Base-by-base conservation (phyloP, 2,888 invertebrate species). In the Amblyjoppa fuscipennis region DNA sequence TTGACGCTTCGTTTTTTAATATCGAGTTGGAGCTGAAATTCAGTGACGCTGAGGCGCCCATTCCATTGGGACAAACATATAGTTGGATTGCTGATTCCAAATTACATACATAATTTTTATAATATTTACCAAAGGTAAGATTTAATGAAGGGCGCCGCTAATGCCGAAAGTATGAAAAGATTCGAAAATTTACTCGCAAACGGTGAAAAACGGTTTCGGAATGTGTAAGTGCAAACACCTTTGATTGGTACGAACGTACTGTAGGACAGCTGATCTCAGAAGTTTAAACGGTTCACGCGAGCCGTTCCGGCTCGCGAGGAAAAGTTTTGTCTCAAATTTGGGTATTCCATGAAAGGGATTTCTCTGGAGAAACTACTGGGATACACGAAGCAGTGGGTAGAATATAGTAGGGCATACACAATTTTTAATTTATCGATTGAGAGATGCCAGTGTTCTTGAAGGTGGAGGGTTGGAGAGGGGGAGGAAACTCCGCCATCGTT, bases 341-440 rank as follows among this genome's bases (percentile, higher is more conserved):
- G 64, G 31, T 74, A n/a, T 38, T 71, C 34, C 53, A 20, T 13
- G 28, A 2, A 6, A 11, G 25, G 59, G 28, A 28, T 13, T 3
- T 59, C 45, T 41, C 61, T 41, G 59, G 64, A 75, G 81, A 76
- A 76, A 53, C 69, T 70, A 70, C 76, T 64, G 51, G 28, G 68
- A 59, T 61, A 31, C 9, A 41, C 31, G 28, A 38, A 81, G 70
- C 56, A 56, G 28, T 28, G 25, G 34, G 61, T 38, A 49, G 45
- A 69, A 53, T 66, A 76, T 25, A 77, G 70, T 66, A 81, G 81
- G 80, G 51, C 69, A 90, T 90, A 91, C 87, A 91, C 90, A 91
- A 92, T 93, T 93, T 93, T 92, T 92, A 92, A 93, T 93, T 91
- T 92, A 93, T 93, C 91, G 93, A 93, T 93, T 92, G 92, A 93